Evolutionary conservation across 2,888 invertebrate genomes (phyloP).

Genomic region (Schrankia costaestrigalis): DNA sequence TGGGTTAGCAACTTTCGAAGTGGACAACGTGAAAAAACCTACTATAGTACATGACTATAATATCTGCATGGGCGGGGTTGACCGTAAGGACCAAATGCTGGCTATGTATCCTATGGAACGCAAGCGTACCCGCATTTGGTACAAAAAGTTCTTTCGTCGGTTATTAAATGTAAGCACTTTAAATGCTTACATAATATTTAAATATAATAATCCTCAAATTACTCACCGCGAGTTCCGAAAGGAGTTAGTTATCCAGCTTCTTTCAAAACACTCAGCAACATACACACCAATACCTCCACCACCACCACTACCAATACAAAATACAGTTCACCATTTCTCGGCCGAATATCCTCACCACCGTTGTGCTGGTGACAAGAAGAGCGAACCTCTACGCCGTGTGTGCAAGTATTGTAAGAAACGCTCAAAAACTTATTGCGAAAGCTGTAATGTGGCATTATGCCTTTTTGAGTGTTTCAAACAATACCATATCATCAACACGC

Average conservation of each 20-base stretch:
- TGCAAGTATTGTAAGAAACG: no score
- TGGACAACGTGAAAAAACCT: background rate
- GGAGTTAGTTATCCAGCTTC: background rate
- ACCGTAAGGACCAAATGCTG: slow-evolving; percentile 13
- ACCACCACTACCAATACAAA: no score
- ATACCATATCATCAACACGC: no score
- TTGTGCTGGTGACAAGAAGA: no score
- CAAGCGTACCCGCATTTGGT: slow-evolving; percentile 23
- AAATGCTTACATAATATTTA: slow-evolving; percentile 12
- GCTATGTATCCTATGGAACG: slow-evolving; percentile 20
- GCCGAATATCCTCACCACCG: no score
- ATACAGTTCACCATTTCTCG: no score
- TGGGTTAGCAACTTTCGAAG: background rate
- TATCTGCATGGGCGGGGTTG: slow-evolving; percentile 7
- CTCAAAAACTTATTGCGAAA: no score
- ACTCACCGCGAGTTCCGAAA: background rate
- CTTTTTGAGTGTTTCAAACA: no score
- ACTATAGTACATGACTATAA: slow-evolving; percentile 3
- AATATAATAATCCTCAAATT: background rate
- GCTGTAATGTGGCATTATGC: no score
- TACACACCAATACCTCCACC: background rate
- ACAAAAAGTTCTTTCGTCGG: slow-evolving; percentile 21
- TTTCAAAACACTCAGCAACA: background rate
- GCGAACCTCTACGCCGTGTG: no score
- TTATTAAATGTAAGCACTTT: slow-evolving; percentile 21